Percentiles rank a stretch among this genome's conserved stretches.
phyloP scores from a whole-genome alignment of 2,113 vertebrate species.

The Vimba vimba region DNA sequence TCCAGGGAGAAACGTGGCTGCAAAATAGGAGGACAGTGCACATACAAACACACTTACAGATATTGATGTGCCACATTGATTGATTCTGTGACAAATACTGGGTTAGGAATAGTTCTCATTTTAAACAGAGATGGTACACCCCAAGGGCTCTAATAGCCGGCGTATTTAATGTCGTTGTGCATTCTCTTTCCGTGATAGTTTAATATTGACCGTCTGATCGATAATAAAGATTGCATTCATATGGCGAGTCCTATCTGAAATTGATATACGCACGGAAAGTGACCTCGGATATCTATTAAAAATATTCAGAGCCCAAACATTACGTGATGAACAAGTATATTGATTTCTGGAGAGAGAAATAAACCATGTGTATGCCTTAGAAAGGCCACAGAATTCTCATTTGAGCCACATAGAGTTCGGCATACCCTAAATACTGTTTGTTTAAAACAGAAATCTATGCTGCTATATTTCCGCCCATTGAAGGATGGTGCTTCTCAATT shows the following conservation, averaged over 20 bases:
- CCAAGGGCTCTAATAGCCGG: slow-evolving; percentile 11
- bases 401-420: slow-evolving; percentile 1
- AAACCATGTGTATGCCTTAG: slow-evolving; percentile 19
- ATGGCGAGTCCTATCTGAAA: slow-evolving; percentile 38
- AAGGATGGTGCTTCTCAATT: not conserved
- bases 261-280: slow-evolving; percentile 28
- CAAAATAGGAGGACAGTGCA: slow-evolving; percentile 35
- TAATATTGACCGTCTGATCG: slow-evolving; percentile 64
- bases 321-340: slow-evolving; percentile 19
- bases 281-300: slow-evolving; percentile 37
- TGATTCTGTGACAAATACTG: slow-evolving; percentile 44
- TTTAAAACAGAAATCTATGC: slow-evolving; percentile 8
- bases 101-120: slow-evolving; percentile 11
- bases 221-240: slow-evolving; percentile 44
- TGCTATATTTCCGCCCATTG: not conserved
- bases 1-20: slow-evolving; percentile 48
- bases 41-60: slow-evolving; percentile 24
- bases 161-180: slow-evolving; percentile 19
- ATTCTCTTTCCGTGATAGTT: slow-evolving; percentile 69
- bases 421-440: not conserved
- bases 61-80: slow-evolving; percentile 39
- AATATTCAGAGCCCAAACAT: slow-evolving; percentile 19
- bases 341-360: slow-evolving; percentile 27
- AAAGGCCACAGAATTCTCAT: not conserved
- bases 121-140: slow-evolving; percentile 17